These are phyloP conservation scores for Potamilus streckersoni DNA, from an alignment of 1,140 invertebrate species.

Conservation along the genomic window DNA sequence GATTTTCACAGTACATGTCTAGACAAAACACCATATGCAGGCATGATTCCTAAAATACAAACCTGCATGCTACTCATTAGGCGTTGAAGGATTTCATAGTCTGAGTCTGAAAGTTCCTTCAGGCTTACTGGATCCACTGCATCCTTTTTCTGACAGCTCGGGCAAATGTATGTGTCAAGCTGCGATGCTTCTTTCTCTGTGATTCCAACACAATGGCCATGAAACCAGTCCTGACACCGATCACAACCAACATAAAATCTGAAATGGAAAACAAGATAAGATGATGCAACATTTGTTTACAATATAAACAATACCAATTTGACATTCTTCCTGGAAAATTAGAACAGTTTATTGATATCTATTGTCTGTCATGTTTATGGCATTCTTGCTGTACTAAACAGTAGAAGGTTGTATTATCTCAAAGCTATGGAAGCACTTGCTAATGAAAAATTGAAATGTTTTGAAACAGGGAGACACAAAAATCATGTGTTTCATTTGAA, in stretches of 20 bases:
- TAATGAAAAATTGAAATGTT: too few species aligned
- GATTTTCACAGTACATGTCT: background rate
- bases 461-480: too few species aligned
- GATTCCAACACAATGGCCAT: slow-evolving; percentile 96
- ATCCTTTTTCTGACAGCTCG: slow-evolving; percentile 88
- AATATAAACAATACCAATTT: background rate
- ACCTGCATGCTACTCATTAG: slow-evolving; percentile 93
- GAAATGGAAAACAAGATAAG: slow-evolving; percentile 4
- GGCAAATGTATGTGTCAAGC: slow-evolving; percentile 97
- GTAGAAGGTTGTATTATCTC: too few species aligned
- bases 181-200: slow-evolving; percentile 93
- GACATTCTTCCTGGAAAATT: background rate
- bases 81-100: slow-evolving; percentile 86
- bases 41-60: background rate
- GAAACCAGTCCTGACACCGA: slow-evolving; percentile 98
- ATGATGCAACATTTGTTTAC: background rate
- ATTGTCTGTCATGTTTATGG: too few species aligned
- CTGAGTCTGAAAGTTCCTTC: slow-evolving; percentile 84
- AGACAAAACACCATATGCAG: background rate
- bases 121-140: slow-evolving; percentile 50
- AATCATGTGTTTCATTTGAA: too few species aligned
- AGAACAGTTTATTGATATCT: too few species aligned
- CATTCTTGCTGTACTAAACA: too few species aligned
- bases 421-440: too few species aligned
- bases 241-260: slow-evolving; percentile 99